Evolutionary conservation across 2,797 vertebrate species (phyloP), one percentile per base, ranked within the genome.

Genomic region (Microctenopoma lineatum): DNA sequence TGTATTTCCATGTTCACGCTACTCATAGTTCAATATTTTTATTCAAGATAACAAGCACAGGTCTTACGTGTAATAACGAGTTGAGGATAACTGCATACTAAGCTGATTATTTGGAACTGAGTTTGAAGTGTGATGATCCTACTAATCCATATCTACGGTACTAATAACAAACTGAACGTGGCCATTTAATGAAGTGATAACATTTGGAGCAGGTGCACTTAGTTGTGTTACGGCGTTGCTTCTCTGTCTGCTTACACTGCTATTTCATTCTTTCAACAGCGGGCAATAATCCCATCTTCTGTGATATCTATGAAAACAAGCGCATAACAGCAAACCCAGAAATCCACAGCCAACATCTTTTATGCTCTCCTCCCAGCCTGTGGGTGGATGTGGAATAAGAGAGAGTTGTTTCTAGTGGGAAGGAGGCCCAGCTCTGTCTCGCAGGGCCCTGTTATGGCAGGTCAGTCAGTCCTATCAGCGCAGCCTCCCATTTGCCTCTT

Each of bases 391-490:
- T 66, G 46, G 59, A 79, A 21, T 21, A 73, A 75, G 69, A 72
- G 57, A 27, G 42, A 70, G 51, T 18, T 44, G 51, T 59, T 70
- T 12, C 14, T 32, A 36, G 73, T 56, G 63, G 81, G 87, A 83
- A 53, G 59, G 52, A 66, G 70, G 70, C 75, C 84, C 71, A 56
- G 78, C 67, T 86, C 77, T 74, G 61, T 80, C 72, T 77, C 63
- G 61, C 47, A 85, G 74, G 59, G 75, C 64, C 58, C 73, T 69
- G 76, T 72, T 79, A 70, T 77, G 75, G 77, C 61, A 57, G 70
- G 47, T 66, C 42, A 6, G 42, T 73, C 69, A 32, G 53, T 71
- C 58, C 72, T 59, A 65, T 77, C 74, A 64, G 58, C 73, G 62
- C 61, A 53, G 57, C 66, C 51, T 53, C 55, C 42, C 59, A 38